These are phyloP conservation scores for Ophthalmolycus amberensis DNA, from an alignment of 2,113 vertebrate genomes.

Conservation along the genomic window DNA sequence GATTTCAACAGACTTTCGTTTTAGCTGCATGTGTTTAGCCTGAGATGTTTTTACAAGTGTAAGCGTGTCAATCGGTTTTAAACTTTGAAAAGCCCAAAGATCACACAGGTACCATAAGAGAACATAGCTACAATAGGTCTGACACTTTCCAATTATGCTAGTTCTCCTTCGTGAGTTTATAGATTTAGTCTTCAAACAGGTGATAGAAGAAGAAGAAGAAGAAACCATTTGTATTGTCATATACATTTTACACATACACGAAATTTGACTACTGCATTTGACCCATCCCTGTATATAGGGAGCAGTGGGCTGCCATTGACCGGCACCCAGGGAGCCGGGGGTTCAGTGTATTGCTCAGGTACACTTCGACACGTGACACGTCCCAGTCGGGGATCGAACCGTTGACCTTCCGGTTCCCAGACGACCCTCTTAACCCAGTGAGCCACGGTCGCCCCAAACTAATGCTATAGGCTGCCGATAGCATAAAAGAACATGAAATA, in stretches of 20 bases:
- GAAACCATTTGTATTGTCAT: too few species aligned
- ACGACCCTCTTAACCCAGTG: too few species aligned
- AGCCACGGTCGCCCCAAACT: too few species aligned
- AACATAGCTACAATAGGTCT: background rate
- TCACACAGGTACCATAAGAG: background rate
- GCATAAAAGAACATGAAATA: background rate
- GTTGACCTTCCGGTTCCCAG: too few species aligned
- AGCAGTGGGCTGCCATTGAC: too few species aligned
- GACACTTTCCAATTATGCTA: background rate
- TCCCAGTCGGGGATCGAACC: too few species aligned
- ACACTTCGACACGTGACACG: too few species aligned
- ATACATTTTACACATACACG: too few species aligned
- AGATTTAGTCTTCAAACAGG: background rate
- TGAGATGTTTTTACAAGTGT: background rate
- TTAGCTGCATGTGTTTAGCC: background rate
- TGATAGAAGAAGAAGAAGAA: background rate
- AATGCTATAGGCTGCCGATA: background rate
- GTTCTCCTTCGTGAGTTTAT: background rate
- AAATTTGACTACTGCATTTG: too few species aligned
- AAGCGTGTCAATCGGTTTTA: background rate
- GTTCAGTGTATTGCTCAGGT: too few species aligned
- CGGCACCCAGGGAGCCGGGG: too few species aligned
- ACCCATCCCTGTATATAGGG: too few species aligned
- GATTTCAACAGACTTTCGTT: background rate
- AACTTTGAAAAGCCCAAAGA: background rate